A percentile compares a stretch with the other conserved stretches of the same genome.
These are phyloP conservation scores for Ianthella basta DNA, from an alignment of 37 sponge, comb jelly and placozoan species.

Conservation along the genomic window DNA sequence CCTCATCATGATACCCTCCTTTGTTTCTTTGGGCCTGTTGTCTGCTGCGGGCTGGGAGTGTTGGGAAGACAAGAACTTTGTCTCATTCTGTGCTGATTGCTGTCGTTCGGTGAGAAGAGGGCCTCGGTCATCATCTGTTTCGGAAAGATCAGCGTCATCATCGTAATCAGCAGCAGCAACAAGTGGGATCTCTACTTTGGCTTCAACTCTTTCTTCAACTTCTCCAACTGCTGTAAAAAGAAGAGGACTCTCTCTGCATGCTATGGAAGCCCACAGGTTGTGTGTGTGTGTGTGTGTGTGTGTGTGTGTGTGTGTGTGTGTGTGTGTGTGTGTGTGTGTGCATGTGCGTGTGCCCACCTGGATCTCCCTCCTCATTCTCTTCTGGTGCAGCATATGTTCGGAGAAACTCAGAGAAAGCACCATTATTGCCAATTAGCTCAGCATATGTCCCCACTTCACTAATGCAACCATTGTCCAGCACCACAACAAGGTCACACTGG, in stretches of 20 bases:
- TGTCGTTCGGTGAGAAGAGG: background rate
- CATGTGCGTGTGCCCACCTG: background rate
- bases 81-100: background rate
- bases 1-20: background rate
- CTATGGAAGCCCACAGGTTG: too few species aligned
- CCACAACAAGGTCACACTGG: constrained; percentile 84
- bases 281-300: too few species aligned
- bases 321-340: too few species aligned
- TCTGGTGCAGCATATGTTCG: constrained; percentile 51
- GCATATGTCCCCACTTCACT: constrained; percentile 85
- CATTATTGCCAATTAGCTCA: constrained; percentile 83
- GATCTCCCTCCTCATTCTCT: constrained; percentile 64
- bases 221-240: background rate
- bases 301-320: too few species aligned
- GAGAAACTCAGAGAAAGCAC: constrained; percentile 88
- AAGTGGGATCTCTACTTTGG: background rate
- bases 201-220: constrained; percentile 1
- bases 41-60: background rate
- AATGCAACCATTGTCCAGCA: constrained; percentile 81
- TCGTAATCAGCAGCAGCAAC: too few species aligned
- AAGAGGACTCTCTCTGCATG: too few species aligned
- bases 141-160: too few species aligned
- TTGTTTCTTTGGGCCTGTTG: background rate
- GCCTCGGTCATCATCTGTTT: background rate
- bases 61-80: background rate